Evolutionary conservation across 2,797 vertebrate species (phyloP), one percentile per base, ranked within the genome.

Genomic region (Arnoldichthys spilopterus): DNA sequence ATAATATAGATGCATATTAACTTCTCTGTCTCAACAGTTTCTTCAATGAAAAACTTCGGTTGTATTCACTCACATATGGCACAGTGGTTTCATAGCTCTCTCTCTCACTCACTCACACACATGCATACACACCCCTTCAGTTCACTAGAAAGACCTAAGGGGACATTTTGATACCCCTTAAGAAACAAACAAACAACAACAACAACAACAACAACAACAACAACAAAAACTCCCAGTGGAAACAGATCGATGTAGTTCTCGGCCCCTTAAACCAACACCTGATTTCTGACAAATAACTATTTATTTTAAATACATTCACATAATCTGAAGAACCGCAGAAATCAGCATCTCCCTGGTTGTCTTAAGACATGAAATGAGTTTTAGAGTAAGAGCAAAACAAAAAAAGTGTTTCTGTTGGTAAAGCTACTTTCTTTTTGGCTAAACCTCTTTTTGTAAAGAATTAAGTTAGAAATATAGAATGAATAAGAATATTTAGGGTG

Each of bases 41-140:
- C 68, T 82, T 79, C 43, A 73, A n/a, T 73, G 56, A 45, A 76
- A 76, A 68, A 76, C 67, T 78, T 84, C 54, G 12, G 47, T 34
- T 64, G 59, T 22, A 79, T 20, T 70, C 58, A 26, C 61, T 71
- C 40, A 84, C 63, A 59, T 84, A 76, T 73, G 77, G 82, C 82
- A 82, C 82, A 82, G 56, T 72, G 74, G 67, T 75, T 82, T 68
- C 20, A 84, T 59, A n/a, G 69, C 24, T 53, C 75, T 34, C 49
- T 37, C 53, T 0, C 37, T 6, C 24, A 1, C 54, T 11, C 47
- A 6, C 47, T 1, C 64, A 76, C 53, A 1, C 40, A 69, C 45
- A 69, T 28, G 15, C 28, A 13, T 1, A 20, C 51, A 28, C 26
- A 69, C 69, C 8, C 37, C 59, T 64, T 64, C 59, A 16, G 47